Percentiles rank a stretch among this genome's conserved stretches.
These are phyloP conservation scores for Tenualosa ilisha DNA, from an alignment of 2,797 vertebrate species.

Conservation along the genomic window DNA sequence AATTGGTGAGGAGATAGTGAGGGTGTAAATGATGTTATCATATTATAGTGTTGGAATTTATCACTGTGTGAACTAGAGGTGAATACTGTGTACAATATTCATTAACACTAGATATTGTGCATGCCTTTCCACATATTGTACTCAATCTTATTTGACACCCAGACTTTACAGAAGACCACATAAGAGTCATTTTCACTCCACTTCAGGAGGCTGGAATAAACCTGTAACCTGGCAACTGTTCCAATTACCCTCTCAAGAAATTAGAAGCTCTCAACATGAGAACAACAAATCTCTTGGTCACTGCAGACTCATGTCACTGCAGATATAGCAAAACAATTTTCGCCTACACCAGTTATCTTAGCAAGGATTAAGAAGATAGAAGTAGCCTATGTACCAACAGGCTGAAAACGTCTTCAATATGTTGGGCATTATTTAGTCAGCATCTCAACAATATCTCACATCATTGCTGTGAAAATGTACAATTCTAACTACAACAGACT, in stretches of 20 bases:
- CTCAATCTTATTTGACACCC: no score
- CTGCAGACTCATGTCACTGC: neutral
- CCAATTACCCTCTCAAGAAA: neutral
- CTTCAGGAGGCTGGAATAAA: neutral
- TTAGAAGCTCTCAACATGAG: neutral
- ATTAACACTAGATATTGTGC: no score
- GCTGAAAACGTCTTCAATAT: neutral
- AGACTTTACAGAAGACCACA: neutral
- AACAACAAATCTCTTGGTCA: neutral
- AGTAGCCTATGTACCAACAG: neutral
- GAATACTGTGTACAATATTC: no score
- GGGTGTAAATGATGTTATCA: no score
- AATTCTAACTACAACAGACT: no score
- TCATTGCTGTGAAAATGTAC: no score
- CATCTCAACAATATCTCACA: neutral
- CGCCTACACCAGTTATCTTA: neutral
- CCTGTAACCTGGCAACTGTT: constrained; percentile 9
- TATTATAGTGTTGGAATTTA: no score
- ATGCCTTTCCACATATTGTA: no score
- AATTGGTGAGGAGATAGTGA: no score
- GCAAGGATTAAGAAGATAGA: neutral
- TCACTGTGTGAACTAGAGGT: no score
- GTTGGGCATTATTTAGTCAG: neutral
- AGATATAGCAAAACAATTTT: no score
- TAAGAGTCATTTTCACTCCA: neutral